These are phyloP conservation scores for Sylvia borin DNA, from an alignment of 2,797 vertebrate genomes.

Conservation along the genomic window DNA sequence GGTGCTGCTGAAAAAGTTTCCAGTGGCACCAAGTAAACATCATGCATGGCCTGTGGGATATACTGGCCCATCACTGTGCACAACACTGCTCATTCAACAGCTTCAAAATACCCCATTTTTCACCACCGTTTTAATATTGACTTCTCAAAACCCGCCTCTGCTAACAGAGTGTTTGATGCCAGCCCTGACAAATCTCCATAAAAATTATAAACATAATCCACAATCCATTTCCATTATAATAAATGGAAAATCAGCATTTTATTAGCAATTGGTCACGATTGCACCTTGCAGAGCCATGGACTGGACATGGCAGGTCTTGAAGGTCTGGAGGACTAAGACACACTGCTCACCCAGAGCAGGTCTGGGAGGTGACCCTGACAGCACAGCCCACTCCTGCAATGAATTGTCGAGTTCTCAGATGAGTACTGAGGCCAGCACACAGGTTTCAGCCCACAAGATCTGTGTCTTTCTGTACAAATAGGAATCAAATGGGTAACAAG, in stretches of 20 bases:
- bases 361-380: neutral
- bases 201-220: no score
- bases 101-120: neutral
- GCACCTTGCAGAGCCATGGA: neutral
- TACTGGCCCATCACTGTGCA: rapidly evolving
- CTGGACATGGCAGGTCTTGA: neutral
- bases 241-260: neutral
- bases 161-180: neutral
- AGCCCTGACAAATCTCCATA: neutral
- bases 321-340: neutral
- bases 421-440: neutral
- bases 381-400: neutral
- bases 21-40: neutral
- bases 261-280: rapidly evolving
- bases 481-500: neutral
- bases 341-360: neutral
- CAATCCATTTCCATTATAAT: no score
- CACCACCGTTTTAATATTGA: rapidly evolving
- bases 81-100: neutral
- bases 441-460: neutral
- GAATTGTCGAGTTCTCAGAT: neutral
- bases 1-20: neutral
- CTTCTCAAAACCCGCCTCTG: neutral
- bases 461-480: neutral
- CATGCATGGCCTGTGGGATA: rapidly evolving